Evolutionary conservation across 2,797 vertebrate species (phyloP).

Genomic region (Neosilurus hyrtlii): DNA sequence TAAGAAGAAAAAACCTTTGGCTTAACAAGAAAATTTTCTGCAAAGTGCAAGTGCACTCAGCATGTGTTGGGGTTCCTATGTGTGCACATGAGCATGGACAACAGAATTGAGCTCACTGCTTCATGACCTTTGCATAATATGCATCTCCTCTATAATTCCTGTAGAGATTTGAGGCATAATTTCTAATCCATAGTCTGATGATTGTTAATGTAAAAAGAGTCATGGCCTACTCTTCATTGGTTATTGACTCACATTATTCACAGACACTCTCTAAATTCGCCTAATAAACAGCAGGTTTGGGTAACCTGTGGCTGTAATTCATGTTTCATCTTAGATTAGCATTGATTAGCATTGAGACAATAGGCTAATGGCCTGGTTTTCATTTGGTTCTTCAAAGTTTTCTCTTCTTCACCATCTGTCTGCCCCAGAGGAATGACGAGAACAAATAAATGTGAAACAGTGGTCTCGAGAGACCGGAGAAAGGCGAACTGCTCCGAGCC

Average conservation of each 20-base stretch:
- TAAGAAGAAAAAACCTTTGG: too few relatives aligned
- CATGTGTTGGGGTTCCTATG: too few relatives aligned
- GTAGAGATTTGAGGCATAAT: background rate
- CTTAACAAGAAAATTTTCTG: too few relatives aligned
- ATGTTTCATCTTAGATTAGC: background rate
- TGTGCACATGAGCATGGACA: too few relatives aligned
- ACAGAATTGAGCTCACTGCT: too few relatives aligned
- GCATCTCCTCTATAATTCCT: background rate
- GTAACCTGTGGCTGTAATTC: background rate
- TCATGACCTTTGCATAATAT: too few relatives aligned
- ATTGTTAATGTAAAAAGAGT: background rate
- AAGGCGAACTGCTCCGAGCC: constrained; percentile 4
- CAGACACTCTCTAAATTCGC: background rate
- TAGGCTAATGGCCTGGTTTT: background rate
- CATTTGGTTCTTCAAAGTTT: constrained; percentile 7
- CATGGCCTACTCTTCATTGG: background rate
- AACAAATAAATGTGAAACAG: constrained; percentile 22
- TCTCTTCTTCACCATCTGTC: background rate
- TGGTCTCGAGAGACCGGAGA: constrained; percentile 15
- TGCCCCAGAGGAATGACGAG: background rate
- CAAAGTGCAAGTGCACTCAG: too few relatives aligned
- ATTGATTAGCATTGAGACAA: background rate
- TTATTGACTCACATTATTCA: background rate
- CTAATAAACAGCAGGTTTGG: background rate
- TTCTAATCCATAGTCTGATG: background rate